These are phyloP conservation scores for Heterocephalus glaber DNA, from an alignment of 2,113 vertebrate genomes.

Conservation along the genomic window DNA sequence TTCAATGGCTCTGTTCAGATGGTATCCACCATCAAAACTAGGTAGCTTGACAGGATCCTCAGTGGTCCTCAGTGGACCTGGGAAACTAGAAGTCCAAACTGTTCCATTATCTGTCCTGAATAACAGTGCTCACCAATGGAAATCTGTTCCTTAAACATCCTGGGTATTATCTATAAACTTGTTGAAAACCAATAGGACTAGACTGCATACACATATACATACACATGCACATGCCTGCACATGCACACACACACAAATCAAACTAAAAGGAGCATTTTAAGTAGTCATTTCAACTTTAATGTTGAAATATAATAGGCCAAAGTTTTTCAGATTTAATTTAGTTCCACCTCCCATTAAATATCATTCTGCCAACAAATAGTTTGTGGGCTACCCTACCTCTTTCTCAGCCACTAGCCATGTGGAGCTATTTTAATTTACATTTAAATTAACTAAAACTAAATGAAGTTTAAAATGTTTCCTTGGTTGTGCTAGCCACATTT, in stretches of 20 bases:
- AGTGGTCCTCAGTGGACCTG: not conserved
- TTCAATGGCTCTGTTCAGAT: not conserved
- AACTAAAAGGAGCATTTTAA: conserved; percentile 14
- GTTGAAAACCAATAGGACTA: not conserved
- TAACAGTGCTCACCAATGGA: not conserved
- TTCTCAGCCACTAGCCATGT: not conserved
- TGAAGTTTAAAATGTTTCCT: conserved; percentile 1
- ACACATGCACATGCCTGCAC: not conserved
- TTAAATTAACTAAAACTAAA: not conserved
- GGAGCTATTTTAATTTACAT: not conserved
- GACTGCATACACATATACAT: not conserved
- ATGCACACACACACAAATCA: not conserved
- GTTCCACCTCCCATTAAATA: not conserved
- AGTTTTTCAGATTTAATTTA: not conserved
- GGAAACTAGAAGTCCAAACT: not conserved
- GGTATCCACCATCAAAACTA: not conserved
- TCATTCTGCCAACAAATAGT: not conserved
- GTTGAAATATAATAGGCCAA: not conserved
- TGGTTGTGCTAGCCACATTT: not conserved
- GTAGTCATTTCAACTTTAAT: not conserved
- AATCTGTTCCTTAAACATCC: not conserved
- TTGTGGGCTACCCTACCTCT: not conserved
- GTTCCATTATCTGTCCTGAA: not conserved
- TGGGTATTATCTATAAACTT: not conserved
- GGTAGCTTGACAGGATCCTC: not conserved